Percentiles rank a stretch among this genome's conserved stretches.
phyloP scores from a whole-genome alignment of 2,888 invertebrate genomes.

The Dicranocentrus wangi region DNA sequence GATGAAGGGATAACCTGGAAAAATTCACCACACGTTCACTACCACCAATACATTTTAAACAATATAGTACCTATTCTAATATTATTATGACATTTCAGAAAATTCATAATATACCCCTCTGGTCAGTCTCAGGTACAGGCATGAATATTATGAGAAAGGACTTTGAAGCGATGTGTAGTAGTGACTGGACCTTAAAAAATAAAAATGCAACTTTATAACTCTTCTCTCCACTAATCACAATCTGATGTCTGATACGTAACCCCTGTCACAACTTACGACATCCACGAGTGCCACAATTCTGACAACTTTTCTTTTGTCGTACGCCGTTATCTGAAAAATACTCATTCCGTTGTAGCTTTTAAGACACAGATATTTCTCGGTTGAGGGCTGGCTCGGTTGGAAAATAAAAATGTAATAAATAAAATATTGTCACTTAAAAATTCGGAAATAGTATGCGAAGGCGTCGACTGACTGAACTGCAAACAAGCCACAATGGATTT shows the following conservation, averaged over 20 bases:
- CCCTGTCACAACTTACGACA: constrained; percentile 60
- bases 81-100: not conserved
- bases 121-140: constrained; percentile 43
- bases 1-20: constrained; percentile 55
- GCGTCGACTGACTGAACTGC: no score
- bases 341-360: constrained; percentile 45
- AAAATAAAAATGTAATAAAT: no score
- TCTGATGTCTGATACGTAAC: no score
- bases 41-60: not conserved
- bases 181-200: constrained; percentile 48
- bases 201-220: not conserved
- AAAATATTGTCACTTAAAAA: no score
- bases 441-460: no score
- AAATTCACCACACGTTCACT: not conserved
- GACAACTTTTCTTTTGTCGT: constrained; percentile 52
- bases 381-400: no score
- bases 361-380: no score
- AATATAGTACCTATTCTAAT: not conserved
- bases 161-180: constrained; percentile 42
- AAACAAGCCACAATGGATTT: no score
- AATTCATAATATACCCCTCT: constrained; percentile 36
- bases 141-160: constrained; percentile 41
- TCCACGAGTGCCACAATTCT: constrained; percentile 54
- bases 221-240: not conserved
- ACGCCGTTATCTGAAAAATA: constrained; percentile 45